These are phyloP conservation scores for Acanthurus lineatus DNA, from an alignment of 2,797 vertebrate genomes.

Conservation along the genomic window DNA sequence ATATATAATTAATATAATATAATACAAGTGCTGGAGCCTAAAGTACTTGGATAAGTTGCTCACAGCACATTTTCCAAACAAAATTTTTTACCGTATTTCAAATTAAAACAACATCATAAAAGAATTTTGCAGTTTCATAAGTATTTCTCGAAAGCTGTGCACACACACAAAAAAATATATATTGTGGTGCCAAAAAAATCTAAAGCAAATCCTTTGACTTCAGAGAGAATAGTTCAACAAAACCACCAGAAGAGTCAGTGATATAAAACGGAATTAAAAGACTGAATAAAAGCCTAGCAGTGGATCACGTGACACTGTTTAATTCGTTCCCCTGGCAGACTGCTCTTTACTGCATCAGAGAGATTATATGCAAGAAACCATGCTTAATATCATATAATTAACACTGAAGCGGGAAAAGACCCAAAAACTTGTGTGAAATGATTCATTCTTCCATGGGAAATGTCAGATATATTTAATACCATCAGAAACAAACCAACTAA, in stretches of 20 bases:
- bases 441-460: constrained; percentile 80
- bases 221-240: constrained; percentile 42
- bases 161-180: background rate
- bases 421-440: constrained; percentile 74
- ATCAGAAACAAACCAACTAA: constrained; percentile 56
- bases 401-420: constrained; percentile 69
- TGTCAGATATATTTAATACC: constrained; percentile 70
- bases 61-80: background rate
- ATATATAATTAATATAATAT: too few relatives aligned
- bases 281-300: constrained; percentile 55
- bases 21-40: background rate
- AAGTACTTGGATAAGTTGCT: background rate
- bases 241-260: constrained; percentile 42
- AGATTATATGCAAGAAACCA: constrained; percentile 86
- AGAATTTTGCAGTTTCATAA: constrained; percentile 6
- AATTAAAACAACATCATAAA: constrained; percentile 16
- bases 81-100: background rate
- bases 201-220: constrained; percentile 44
- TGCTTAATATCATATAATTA: constrained; percentile 86
- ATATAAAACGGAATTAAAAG: constrained; percentile 67
- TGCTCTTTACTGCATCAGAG: constrained; percentile 71
- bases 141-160: background rate
- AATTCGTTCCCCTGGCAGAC: constrained; percentile 78
- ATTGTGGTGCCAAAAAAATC: background rate
- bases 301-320: constrained; percentile 75